Evolutionary conservation across 2,888 invertebrate species (phyloP), one percentile per base, ranked within the genome.

Genomic region (Mythimna vitellina): DNA sequence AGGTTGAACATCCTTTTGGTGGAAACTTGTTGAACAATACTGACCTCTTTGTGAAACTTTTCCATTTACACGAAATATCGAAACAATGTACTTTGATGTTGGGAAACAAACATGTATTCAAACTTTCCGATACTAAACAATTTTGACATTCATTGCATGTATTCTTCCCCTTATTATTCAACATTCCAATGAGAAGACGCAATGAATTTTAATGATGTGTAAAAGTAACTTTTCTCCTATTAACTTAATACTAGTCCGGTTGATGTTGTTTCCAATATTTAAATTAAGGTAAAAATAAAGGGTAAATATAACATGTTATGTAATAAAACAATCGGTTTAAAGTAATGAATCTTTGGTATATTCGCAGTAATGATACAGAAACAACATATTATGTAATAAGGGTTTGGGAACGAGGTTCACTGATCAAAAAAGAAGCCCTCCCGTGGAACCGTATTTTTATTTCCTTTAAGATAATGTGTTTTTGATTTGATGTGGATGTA

Each of bases 251-350:
- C 10, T 53, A 25, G 29, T 54, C 57, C 1, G 58, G 56, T 61
- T 63, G 60, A 62, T 73, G 62, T 58, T 66, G 62, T 58, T 66
- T 66, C 35, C 29, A 68, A 57, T 65, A 72, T 77, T 77, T 65
- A 77, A 80, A 77, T 85, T n/a, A 70, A 46, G 58, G 38, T 58
- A 68, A 53, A 62, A 22, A 35, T 35, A 67, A 67, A 58, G 63
- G 62, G 76, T 57, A 66, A 70, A 76, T 76, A 84, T 70, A 79
- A 75, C 54, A 77, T 51, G 74, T 49, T 58, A 54, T 76, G 69
- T 54, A 70, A 57, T 72, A 22, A 58, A 82, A 76, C 76, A 84
- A 78, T 70, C 65, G 57, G 79, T 62, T 78, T 65, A 65, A 25
- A 60, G 63, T 58, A 73, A 70, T 58, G 81, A 64, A 81, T 77